phyloP scores from a whole-genome alignment of 2,797 vertebrate genomes.

The Limosa lapponica region DNA sequence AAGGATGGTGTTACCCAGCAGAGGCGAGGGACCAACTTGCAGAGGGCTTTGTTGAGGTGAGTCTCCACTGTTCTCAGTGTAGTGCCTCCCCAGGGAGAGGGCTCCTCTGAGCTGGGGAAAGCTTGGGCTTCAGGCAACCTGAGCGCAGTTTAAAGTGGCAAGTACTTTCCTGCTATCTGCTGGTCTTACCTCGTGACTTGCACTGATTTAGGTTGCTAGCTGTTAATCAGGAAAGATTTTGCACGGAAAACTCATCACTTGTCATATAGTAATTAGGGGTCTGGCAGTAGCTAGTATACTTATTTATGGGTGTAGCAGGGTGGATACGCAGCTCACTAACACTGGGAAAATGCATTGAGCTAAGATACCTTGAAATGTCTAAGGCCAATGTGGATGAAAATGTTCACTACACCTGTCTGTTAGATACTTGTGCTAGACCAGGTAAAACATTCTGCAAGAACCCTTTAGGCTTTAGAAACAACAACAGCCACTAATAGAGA shows the following conservation, averaged over 20 bases:
- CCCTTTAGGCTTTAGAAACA: not conserved
- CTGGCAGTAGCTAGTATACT: not conserved
- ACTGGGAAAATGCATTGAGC: not conserved
- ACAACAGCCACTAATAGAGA: not conserved
- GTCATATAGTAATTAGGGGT: fast-evolving
- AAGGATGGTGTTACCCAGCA: not conserved
- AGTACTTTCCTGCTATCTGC: not conserved
- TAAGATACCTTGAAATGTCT: not conserved
- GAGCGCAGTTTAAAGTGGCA: fast-evolving
- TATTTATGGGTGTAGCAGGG: not conserved
- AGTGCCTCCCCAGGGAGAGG: not conserved
- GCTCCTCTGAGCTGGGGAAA: fast-evolving
- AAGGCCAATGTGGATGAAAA: not conserved
- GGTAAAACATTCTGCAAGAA: not conserved
- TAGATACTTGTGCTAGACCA: not conserved
- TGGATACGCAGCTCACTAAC: not conserved
- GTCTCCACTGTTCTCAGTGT: not conserved
- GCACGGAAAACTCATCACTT: not conserved
- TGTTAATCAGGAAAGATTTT: not conserved
- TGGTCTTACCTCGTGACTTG: not conserved
- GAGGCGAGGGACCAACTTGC: not conserved
- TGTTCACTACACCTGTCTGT: not conserved
- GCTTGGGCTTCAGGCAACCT: not conserved
- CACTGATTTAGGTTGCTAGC: not conserved
- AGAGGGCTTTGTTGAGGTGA: not conserved